Conservation (phyloP, 2,113 vertebrate species). For the Microtus ochrogaster region DNA sequence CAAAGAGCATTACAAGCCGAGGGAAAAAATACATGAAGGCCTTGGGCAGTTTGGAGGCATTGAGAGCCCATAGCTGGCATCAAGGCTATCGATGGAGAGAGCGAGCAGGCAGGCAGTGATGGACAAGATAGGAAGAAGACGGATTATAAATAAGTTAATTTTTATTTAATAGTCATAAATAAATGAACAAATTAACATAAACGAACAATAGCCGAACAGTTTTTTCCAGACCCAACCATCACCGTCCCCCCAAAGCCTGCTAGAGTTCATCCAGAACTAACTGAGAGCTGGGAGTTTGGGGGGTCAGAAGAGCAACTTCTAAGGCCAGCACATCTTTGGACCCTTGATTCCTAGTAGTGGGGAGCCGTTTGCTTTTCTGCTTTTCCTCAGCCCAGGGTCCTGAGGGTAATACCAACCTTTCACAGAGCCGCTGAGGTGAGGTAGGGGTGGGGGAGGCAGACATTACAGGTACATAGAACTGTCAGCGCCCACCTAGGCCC, state of each 20-base stretch:
- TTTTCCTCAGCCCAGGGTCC: no score
- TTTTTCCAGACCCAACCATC: not conserved
- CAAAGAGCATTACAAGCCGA: not conserved
- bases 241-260: not conserved
- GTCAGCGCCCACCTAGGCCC: not conserved
- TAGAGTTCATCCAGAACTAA: not conserved
- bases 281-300: not conserved
- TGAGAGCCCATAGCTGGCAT: not conserved
- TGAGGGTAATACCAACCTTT: not conserved
- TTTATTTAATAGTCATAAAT: not conserved
- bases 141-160: not conserved
- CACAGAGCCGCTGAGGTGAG: not conserved
- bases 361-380: not conserved
- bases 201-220: not conserved
- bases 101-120: not conserved
- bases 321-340: no score
- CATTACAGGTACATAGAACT: no score
- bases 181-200: slow-evolving; percentile 10
- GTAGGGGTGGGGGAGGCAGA: not conserved
- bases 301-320: not conserved
- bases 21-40: not conserved
- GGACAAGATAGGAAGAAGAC: not conserved
- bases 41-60: not conserved
- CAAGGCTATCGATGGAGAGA: not conserved
- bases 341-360: not conserved